A percentile compares a stretch with the other conserved stretches of the same genome.
Evolutionary conservation across 2,888 invertebrate species (phyloP).

Genomic region (Eristalinus aeneus): DNA sequence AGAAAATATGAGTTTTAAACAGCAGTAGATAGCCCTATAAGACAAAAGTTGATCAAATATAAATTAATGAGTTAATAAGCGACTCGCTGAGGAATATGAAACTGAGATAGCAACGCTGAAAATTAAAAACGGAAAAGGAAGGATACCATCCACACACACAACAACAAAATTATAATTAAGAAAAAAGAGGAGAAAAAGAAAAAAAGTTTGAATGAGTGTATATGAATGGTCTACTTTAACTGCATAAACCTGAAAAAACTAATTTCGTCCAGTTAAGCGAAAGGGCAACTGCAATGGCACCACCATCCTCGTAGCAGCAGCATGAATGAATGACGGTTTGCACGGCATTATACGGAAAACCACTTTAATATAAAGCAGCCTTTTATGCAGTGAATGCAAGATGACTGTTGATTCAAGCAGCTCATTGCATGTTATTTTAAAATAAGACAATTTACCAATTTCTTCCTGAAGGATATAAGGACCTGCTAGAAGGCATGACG

Average conservation of each 20-base stretch:
- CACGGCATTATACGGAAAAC: constrained; percentile 10
- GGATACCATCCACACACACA: neutral
- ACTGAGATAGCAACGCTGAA: constrained; percentile 3
- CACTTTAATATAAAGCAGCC: neutral
- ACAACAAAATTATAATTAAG: neutral
- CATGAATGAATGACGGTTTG: constrained; percentile 3
- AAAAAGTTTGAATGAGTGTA: neutral
- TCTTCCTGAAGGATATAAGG: neutral
- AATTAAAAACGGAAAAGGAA: constrained; percentile 4
- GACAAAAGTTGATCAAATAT: constrained; percentile 26
- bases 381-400: neutral
- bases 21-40: neutral
- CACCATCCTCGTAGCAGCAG: neutral
- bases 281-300: neutral
- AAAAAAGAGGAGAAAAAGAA: neutral
- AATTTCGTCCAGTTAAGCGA: neutral
- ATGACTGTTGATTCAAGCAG: neutral
- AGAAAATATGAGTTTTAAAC: neutral
- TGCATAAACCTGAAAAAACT: neutral
- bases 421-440: neutral
- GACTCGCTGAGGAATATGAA: neutral
- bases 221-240: neutral
- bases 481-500: neutral
- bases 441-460: neutral
- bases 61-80: constrained; percentile 26